Evolutionary conservation across 2,888 invertebrate species (phyloP).

Genomic region (Epinotia bilunana): DNA sequence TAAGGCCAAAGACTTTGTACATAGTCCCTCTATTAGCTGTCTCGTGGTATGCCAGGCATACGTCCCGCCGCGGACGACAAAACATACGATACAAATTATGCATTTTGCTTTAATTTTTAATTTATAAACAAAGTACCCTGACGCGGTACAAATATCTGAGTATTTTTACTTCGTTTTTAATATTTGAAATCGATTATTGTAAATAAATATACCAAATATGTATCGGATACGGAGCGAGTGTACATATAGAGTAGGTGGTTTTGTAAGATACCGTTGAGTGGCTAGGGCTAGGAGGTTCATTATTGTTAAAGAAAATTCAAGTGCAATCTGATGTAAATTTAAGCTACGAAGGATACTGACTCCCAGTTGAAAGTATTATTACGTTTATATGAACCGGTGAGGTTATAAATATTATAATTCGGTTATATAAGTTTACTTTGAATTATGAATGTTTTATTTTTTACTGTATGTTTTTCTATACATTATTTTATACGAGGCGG

Average conservation of each 20-base stretch:
- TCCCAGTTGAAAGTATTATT: constrained; percentile 84
- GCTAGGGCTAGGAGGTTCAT: constrained; percentile 62
- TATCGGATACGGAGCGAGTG: constrained; percentile 68
- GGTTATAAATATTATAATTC: constrained; percentile 83
- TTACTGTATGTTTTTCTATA: constrained; percentile 76
- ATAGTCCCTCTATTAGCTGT: constrained; percentile 63
- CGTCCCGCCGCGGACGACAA: constrained; percentile 57
- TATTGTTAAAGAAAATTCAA: constrained; percentile 78
- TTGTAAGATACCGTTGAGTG: constrained; percentile 58
- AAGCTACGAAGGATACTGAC: constrained; percentile 74
- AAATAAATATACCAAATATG: constrained; percentile 84
- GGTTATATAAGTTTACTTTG: constrained; percentile 81
- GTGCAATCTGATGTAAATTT: constrained; percentile 83
- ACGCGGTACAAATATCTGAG: constrained; percentile 77
- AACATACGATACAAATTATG: constrained; percentile 81
- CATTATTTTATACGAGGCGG: constrained; percentile 68
- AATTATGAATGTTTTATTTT: constrained; percentile 82
- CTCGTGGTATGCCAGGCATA: constrained; percentile 66
- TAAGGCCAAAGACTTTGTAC: constrained; percentile 83
- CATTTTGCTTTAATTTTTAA: constrained; percentile 82
- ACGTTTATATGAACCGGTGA: constrained; percentile 82
- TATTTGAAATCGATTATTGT: constrained; percentile 70
- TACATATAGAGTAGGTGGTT: constrained; percentile 72
- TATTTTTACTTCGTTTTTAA: constrained; percentile 68
- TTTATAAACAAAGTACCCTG: constrained; percentile 69